Percentiles rank a stretch among this genome's conserved stretches.
phyloP scores from a whole-genome alignment of 1,140 invertebrate species.

The Ctenoplectra terminalis region DNA sequence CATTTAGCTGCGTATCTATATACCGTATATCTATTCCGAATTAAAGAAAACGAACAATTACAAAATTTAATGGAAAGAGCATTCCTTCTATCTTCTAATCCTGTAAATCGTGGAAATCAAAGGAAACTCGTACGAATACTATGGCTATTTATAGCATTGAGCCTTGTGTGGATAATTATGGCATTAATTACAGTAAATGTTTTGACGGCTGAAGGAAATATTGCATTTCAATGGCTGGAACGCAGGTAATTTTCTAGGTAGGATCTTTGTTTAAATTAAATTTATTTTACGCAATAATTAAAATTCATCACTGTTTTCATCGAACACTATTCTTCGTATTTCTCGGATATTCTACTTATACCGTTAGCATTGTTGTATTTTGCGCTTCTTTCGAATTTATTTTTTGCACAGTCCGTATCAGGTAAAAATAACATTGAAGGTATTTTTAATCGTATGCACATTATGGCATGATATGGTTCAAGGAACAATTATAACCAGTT shows the following conservation, averaged over 20 bases:
- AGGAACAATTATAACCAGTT: slow-evolving; percentile 90
- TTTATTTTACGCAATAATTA: not conserved
- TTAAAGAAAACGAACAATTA: slow-evolving; percentile 93
- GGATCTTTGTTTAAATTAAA: not conserved
- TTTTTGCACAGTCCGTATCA: slow-evolving; percentile 81
- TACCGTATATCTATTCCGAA: slow-evolving; percentile 90
- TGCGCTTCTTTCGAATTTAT: slow-evolving; percentile 39
- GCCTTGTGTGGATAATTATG: slow-evolving; percentile 87
- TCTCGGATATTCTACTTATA: slow-evolving; percentile 2
- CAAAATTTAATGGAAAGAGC: slow-evolving; percentile 95
- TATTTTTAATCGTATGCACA: slow-evolving; percentile 87
- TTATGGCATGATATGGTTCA: slow-evolving; percentile 90
- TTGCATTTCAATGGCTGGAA: slow-evolving; percentile 87
- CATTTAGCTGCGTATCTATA: slow-evolving; percentile 91
- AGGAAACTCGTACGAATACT: slow-evolving; percentile 86
- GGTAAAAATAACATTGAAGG: slow-evolving; percentile 83
- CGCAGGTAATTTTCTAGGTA: slow-evolving; percentile 70
- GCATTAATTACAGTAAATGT: slow-evolving; percentile 87
- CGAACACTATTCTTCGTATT: slow-evolving; percentile 6
- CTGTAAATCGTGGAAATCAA: slow-evolving; percentile 86
- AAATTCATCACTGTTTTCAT: not conserved
- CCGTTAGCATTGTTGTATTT: slow-evolving; percentile 10
- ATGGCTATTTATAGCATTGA: slow-evolving; percentile 88
- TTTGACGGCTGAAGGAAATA: slow-evolving; percentile 86
- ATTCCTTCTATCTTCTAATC: slow-evolving; percentile 87